These are phyloP conservation scores for Abramis brama DNA, from an alignment of 2,113 vertebrate genomes.

Conservation along the genomic window DNA sequence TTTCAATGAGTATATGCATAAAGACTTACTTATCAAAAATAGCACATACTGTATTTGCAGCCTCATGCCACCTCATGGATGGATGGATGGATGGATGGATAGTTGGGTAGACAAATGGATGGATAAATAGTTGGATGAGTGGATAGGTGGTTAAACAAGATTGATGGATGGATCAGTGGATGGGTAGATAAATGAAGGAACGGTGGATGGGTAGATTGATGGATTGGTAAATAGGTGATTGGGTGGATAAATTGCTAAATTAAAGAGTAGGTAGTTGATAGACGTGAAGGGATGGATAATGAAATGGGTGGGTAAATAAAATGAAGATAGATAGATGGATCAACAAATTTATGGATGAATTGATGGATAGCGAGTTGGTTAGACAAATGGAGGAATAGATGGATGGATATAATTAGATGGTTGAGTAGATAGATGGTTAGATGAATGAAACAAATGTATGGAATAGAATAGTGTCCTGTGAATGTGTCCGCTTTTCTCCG, in stretches of 20 bases:
- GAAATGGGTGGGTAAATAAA: background rate
- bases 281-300: no score
- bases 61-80: background rate
- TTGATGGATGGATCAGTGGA: no score
- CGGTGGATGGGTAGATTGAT: background rate
- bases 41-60: background rate
- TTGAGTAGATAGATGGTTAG: no score
- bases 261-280: no score
- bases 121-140: no score
- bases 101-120: background rate
- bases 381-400: background rate
- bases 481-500: conserved; percentile 18
- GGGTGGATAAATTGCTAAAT: no score
- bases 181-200: no score
- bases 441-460: background rate
- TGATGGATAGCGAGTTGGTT: background rate
- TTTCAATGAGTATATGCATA: background rate
- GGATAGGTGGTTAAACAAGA: no score
- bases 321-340: background rate
- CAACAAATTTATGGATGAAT: background rate
- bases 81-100: background rate
- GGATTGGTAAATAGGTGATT: background rate
- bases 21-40: background rate
- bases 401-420: background rate
- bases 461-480: background rate